Percentiles rank a stretch among this genome's conserved stretches.
Evolutionary conservation across 2,888 invertebrate species (phyloP).

Genomic region (Aleiodes alternator): DNA sequence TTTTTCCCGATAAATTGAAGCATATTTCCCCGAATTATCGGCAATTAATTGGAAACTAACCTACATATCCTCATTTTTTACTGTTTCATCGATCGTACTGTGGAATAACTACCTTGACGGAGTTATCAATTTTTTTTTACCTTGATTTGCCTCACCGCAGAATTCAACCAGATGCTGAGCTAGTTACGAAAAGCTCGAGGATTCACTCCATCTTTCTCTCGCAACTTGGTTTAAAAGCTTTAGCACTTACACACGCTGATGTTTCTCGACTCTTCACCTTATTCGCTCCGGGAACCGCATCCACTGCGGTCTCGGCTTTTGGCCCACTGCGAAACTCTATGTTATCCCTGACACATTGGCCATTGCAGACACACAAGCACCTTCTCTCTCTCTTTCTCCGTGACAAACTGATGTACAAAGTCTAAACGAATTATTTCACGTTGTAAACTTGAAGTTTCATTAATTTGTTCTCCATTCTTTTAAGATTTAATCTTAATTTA

Average conservation of each 20-base stretch:
- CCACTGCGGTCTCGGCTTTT: slow-evolving; percentile 60
- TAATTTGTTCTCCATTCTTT: not conserved
- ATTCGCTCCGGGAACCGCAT: slow-evolving; percentile 43
- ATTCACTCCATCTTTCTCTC: slow-evolving; percentile 28
- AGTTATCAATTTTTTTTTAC: too few species aligned
- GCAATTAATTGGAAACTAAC: too few species aligned
- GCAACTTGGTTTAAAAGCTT: slow-evolving; percentile 17
- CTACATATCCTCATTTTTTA: too few species aligned
- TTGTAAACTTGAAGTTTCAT: not conserved
- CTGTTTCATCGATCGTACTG: too few species aligned
- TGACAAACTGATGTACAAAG: slow-evolving; percentile 16
- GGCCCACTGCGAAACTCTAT: slow-evolving; percentile 57
- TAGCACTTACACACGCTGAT: slow-evolving; percentile 15
- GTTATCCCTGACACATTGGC: slow-evolving; percentile 12
- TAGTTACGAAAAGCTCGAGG: not conserved
- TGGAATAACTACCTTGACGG: too few species aligned
- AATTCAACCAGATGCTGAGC: too few species aligned
- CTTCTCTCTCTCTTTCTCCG: slow-evolving; percentile 37
- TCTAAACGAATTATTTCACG: slow-evolving; percentile 17
- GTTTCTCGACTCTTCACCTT: slow-evolving; percentile 11
- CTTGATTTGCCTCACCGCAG: too few species aligned
- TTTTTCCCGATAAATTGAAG: too few species aligned
- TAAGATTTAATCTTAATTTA: not conserved
- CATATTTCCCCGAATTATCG: too few species aligned
- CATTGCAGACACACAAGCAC: slow-evolving; percentile 18